Conservation (phyloP, 2,888 invertebrate genomes). For the Tetramorium bicarinatum region DNA sequence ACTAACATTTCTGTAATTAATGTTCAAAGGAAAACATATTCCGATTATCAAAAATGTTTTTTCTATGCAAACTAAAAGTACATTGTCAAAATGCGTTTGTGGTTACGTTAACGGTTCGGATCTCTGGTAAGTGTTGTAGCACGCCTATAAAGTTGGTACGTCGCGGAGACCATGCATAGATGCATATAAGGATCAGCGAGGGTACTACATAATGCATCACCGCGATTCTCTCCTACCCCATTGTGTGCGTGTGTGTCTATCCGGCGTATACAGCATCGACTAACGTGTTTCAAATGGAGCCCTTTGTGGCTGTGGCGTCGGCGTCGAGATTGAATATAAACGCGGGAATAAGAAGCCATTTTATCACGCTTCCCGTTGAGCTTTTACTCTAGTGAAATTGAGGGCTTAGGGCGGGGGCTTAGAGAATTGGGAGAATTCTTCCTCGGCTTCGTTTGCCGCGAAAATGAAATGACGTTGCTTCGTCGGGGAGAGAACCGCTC, state of each 20-base stretch:
- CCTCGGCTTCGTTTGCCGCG: slow-evolving; percentile 70
- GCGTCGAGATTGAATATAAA: slow-evolving; percentile 85
- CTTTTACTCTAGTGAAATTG: slow-evolving; percentile 85
- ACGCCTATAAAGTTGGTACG: slow-evolving; percentile 65
- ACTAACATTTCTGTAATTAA: neutral
- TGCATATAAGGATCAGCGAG: slow-evolving; percentile 83
- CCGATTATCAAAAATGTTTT: slow-evolving; percentile 57
- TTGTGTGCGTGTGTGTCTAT: slow-evolving; percentile 57
- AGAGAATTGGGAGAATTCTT: slow-evolving; percentile 79
- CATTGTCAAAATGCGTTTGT: slow-evolving; percentile 26
- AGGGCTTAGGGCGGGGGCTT: slow-evolving; percentile 83
- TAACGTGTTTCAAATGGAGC: slow-evolving; percentile 85
- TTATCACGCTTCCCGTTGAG: slow-evolving; percentile 84
- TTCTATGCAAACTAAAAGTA: slow-evolving; percentile 55
- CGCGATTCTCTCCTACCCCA: slow-evolving; percentile 62
- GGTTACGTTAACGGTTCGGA: slow-evolving; percentile 62
- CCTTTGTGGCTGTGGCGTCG: slow-evolving; percentile 80
- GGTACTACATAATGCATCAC: slow-evolving; percentile 85
- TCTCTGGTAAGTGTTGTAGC: slow-evolving; percentile 59
- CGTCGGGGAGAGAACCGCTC: slow-evolving; percentile 60
- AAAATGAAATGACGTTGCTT: slow-evolving; percentile 69
- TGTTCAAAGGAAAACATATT: slow-evolving; percentile 56
- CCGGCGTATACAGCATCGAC: slow-evolving; percentile 73
- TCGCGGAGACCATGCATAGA: slow-evolving; percentile 79
- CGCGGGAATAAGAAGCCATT: slow-evolving; percentile 86